Evolutionary conservation across 1,140 invertebrate species (phyloP).

Genomic region (Bombus pascuorum): DNA sequence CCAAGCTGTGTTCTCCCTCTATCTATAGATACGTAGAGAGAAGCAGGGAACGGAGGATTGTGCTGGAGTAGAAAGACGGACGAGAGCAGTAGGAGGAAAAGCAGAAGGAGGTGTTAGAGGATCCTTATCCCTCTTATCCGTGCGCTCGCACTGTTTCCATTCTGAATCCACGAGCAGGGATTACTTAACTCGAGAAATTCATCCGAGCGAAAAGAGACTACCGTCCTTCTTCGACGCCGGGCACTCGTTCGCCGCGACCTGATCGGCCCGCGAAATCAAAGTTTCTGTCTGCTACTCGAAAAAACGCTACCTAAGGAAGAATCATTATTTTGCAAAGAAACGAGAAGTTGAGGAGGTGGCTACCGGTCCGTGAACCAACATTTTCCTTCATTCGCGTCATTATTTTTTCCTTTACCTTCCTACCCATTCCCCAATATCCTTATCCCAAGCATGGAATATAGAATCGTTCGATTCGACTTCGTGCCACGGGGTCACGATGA

Average conservation of each 20-base stretch:
- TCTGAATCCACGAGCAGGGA: constrained; percentile 67
- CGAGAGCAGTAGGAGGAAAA: constrained; percentile 45
- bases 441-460: neutral
- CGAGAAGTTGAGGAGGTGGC: neutral
- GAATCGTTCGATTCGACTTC: neutral
- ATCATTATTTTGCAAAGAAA: constrained; percentile 48
- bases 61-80: constrained; percentile 30
- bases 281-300: constrained; percentile 7
- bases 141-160: constrained; percentile 70
- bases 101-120: constrained; percentile 61
- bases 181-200: constrained; percentile 73
- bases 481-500: neutral
- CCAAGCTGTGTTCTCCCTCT: constrained; percentile 6
- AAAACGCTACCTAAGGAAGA: constrained; percentile 19
- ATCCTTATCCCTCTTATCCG: constrained; percentile 75
- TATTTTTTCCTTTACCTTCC: neutral
- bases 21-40: neutral
- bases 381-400: constrained; percentile 1
- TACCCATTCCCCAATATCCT: too few species aligned
- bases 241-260: constrained; percentile 7
- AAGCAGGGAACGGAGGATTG: constrained; percentile 17
- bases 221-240: constrained; percentile 29
- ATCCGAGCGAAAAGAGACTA: constrained; percentile 60
- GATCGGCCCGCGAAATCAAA: constrained; percentile 51
- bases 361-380: constrained; percentile 22